phyloP scores from a whole-genome alignment of 2,797 vertebrate species.

The Neostethus bicornis region DNA sequence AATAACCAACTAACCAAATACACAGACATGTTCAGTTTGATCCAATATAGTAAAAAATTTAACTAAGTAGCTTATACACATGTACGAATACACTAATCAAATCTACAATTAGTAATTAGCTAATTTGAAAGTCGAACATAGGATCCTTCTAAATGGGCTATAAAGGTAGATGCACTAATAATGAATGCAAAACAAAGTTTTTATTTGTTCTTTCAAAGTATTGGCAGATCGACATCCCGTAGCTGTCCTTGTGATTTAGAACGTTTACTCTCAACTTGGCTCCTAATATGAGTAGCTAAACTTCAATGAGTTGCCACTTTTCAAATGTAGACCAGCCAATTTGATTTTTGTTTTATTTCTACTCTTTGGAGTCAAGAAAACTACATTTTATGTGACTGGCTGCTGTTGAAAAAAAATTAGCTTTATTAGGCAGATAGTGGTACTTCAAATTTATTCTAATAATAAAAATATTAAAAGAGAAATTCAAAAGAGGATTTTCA shows the following conservation, averaged over 20 bases:
- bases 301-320: neutral
- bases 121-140: too few relatives aligned
- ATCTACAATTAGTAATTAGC: neutral
- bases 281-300: neutral
- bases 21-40: too few relatives aligned
- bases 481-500: too few relatives aligned
- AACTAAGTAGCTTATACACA: neutral
- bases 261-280: neutral
- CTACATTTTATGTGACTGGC: too few relatives aligned
- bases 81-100: neutral
- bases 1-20: too few relatives aligned
- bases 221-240: neutral
- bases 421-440: too few relatives aligned
- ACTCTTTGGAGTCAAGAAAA: too few relatives aligned
- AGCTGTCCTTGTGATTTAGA: neutral
- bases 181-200: neutral
- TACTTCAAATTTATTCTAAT: too few relatives aligned
- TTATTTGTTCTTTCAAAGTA: neutral
- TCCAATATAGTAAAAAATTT: neutral
- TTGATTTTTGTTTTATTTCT: too few relatives aligned
- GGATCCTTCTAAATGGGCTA: neutral
- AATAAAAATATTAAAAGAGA: too few relatives aligned
- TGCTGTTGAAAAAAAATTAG: too few relatives aligned
- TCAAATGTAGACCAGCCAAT: neutral
- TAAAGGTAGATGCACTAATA: neutral